Base-by-base conservation (phyloP, 2,888 invertebrate species). In the Tachina grossa region DNA sequence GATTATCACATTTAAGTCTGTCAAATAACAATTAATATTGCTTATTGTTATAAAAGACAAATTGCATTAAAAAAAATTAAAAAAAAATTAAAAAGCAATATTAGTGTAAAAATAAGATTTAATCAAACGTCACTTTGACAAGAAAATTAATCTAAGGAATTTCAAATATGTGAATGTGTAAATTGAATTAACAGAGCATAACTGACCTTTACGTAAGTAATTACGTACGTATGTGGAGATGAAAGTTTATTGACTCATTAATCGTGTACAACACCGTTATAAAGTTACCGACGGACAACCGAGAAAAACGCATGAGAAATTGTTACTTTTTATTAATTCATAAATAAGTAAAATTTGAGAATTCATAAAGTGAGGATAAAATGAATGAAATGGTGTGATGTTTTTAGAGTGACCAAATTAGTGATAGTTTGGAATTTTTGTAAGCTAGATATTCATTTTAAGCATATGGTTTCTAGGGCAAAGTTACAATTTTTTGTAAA, bases 181-280 rank as follows among this genome's bases (percentile, higher is more conserved):
- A 72, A 59, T 57, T 47, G 3, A 72, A 47, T 39, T 8, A 49
- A 19, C 16, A 13, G 19, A 45, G 22, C 59, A 61, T n/a, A 55
- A 65, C 55, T 65, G 79, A 72, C 79, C 79, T 79, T 72, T 79
- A 79, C 9, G 31, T 31, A 31, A 31, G 5, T 6, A 31, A 5
- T 31, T 22, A 47, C 65, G 5, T 71, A 51, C 5, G 31, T 22
- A 16, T 2, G 31, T 51, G 13, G 45, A 19, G 53, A 63, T 74
- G 49, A 74, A 81, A 81, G 74, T 74, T 81, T 81, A 68, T 81
- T 81, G 80, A 81, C 74, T 77, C 16, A 41, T 65, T 51, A 16
- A 39, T 47, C 9, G 14, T 19, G n/a, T 14, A n/a, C n/a, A 47
- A 16, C 13, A 59, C 47, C 49, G 61, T 49, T 22, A 61, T 16